Base-by-base conservation (phyloP, 2,797 vertebrate species). In the Gallinago nigripennis region DNA sequence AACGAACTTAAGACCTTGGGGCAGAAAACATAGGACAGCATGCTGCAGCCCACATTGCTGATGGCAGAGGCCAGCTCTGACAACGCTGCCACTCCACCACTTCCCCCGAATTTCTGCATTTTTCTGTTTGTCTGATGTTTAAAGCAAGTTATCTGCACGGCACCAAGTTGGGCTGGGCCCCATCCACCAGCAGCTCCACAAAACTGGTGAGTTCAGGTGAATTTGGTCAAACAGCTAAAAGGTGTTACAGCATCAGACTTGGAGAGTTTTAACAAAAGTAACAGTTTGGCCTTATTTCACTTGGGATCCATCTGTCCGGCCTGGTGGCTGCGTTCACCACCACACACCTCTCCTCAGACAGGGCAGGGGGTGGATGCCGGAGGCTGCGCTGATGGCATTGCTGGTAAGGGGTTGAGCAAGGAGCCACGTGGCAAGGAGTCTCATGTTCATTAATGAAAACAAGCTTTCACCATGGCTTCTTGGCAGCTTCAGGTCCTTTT, bases 351-450 rank as follows among this genome's bases (percentile, higher is more conserved):
- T 16, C 39, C 45, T 30, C 27, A 11, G 60, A 4, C n/a, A 65
- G 60, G 0, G 0, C 35, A 5, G 5, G 13, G 12, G 23, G 12
- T 4, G 19, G 8, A 4, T 15, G 30, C 23, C 0, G 0, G 65
- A 5, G 56, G 72, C 25, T 20, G 24, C 1, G 8, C 53, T 1
- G 1, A 14, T 3, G 28, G 16, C 4, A 0, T 2, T 12, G 31
- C 4, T 7, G n/a, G 16, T 11, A 4, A 31, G 5, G 23, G 33
- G 31, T 1, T 37, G 39, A 20, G 21, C 21, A 16, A 0, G 21
- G 27, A 54, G 57, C 31, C 45, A 19, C 1, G 6, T 0, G 45
- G 45, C 10, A 46, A 46, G 45, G 4, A 18, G 13, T 5, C 46
- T 31, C 11, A 5, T 0, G 7, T 8, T 50, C 8, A 0, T 30